Evolutionary conservation across 2,113 vertebrate genomes (phyloP), one percentile per base, ranked within the genome.

Genomic region (Gallinago paraguaiae): DNA sequence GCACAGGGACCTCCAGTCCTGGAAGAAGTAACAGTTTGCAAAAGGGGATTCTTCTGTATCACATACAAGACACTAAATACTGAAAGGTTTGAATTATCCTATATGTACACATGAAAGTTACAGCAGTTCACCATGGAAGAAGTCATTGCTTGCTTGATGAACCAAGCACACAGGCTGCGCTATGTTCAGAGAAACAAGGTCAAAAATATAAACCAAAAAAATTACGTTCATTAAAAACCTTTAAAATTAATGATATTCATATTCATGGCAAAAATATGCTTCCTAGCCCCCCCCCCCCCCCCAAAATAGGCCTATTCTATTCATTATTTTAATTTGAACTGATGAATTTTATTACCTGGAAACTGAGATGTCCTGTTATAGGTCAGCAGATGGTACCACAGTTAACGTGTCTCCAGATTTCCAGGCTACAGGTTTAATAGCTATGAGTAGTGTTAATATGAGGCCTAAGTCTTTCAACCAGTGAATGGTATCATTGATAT

Each of bases 341-440:
- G 69, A 56, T 31, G 56, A 59, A 33, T 87, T 96, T 97, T 81
- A 82, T 81, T 51, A 60, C 31, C 81, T 67, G 14, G 70, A 92
- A 85, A 72, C 71, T 6, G 56, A 79, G 69, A 75, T 54, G 31
- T 39, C 35, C 76, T 59, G 7, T 54, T 93, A 76, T 0, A 86
- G 90, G 91, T 92, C 83, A 95, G 72, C 96, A 95, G 91, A 90
- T 41, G 85, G 92, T 63, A 43, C 48, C 6, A 3, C 9, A 65
- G 65, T 17, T 37, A 89, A 27, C 10, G 64, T 28, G 31, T 30
- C 87, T 87, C 82, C 83, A 81, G n/a, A 71, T 86, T 90, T 90
- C 77, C 63, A 75, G 89, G 83, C 80, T n/a, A 11, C 45, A 84
- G 84, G 39, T 87, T 91, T 78, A 67, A 88, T 8, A 76, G 94